Base-by-base conservation (phyloP, 2,888 invertebrate species). In the Iphiclides podalirius region DNA sequence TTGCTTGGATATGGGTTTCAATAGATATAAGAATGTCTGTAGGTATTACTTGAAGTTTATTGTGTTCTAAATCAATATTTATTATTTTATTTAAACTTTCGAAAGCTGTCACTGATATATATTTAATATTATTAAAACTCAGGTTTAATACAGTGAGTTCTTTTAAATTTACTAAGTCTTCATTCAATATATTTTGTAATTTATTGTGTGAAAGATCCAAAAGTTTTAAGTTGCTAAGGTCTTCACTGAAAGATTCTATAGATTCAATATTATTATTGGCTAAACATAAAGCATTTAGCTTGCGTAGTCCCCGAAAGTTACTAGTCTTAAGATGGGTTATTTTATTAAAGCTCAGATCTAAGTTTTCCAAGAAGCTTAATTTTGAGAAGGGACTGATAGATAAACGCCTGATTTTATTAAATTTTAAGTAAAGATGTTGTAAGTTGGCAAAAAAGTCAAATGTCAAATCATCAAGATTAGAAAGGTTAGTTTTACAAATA, bases 201-300 rank as follows among this genome's bases (percentile, higher is more conserved):
- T 95, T 95, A 82, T 96, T 96, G 75, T 93, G 93, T 20, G 96
- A 95, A 50, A 96, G 85, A 75, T 96, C 96, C 59, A 96, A 89
- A 57, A 94, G 90, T 82, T 95, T 94, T 53, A 97, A 84, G 55
- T 93, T 92, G 53, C 90, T 91, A 54, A 97, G 89, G 75, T 96
- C 95, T 38, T 90, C 83, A 7, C 95, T 93, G 72, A 96, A 96
- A 63, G 95, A 93, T 72, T 95, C 95, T 60, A 96, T 88, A 55
- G 94, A 94, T 72, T 94, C 94, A 46, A 97, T 89, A 56, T 92
- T 92, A 76, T 97, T 97, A 73, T 93, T 93, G 12, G 96, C 95
- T 48, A 97, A 90, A 83, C 97, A 97, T 40, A 97, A 88, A 52
- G 94, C 88, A 52, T 93, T 90, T 44, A 97, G 86, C 63, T 94